phyloP scores from a whole-genome alignment of 2,113 vertebrate species.

The Nanorana parkeri region DNA sequence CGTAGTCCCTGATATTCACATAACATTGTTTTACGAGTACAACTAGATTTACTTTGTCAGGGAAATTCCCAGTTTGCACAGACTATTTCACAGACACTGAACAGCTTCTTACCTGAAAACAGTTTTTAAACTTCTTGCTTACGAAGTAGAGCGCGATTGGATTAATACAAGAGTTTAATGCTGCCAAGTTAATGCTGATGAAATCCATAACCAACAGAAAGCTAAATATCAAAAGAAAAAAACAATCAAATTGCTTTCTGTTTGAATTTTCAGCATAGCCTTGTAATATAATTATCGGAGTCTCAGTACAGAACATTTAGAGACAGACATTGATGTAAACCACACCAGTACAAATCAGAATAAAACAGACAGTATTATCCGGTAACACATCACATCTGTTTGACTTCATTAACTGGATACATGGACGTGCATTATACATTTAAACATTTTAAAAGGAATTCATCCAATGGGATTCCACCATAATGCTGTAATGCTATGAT shows the following conservation, averaged over 20 bases:
- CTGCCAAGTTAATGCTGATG: constrained; percentile 90
- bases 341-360: background rate
- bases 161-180: constrained; percentile 97
- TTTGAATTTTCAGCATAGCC: background rate
- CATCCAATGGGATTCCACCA: no score
- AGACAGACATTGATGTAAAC: constrained; percentile 4
- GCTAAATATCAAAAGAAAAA: constrained; percentile 70
- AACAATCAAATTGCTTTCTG: background rate
- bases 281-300: background rate
- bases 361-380: background rate
- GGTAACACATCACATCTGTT: background rate
- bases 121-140: constrained; percentile 98
- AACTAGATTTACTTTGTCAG: no score
- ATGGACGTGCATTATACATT: no score
- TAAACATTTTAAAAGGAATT: no score
- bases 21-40: no score
- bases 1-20: no score
- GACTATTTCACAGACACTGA: background rate
- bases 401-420: background rate
- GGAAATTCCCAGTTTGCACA: background rate
- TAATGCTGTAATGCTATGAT: no score
- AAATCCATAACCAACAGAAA: constrained; percentile 92
- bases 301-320: background rate
- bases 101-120: constrained; percentile 87
- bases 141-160: constrained; percentile 95